Base-by-base conservation (phyloP, 2,797 vertebrate genomes). In the Galagoides demidoff region DNA sequence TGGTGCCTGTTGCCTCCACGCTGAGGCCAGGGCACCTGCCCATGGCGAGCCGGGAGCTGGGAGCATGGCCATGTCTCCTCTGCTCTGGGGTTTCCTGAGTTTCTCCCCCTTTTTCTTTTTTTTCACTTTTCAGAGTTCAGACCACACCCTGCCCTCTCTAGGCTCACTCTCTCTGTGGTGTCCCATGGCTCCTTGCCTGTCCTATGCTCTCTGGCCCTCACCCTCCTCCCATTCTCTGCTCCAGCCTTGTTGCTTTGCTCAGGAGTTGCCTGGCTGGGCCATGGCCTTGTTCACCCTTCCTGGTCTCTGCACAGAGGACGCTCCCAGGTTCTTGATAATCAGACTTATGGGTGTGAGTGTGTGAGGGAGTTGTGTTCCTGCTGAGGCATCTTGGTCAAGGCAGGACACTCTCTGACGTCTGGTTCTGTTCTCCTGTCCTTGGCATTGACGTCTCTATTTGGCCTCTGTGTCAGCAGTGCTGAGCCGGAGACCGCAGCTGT, bases 201-300 rank as follows among this genome's bases (percentile, higher is more conserved):
- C 4, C 34, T 29, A 16, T 0, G 14, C 27, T 2, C 20, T 49
- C 52, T 39, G 4, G 27, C n/a, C 5, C 1, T 5, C 23, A 23
- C 57, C 61, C 7, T n/a, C 34, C 8, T 25, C 23, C 64, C 31
- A 1, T 3, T 20, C 45, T 39, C 74, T 31, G 55, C 16, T 12
- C 8, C 11, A 5, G 52, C 6, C 1, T 76, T 10, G 17, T 19
- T 16, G 8, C 19, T 0, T 8, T 0, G 31, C 52, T 10, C 37
- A 16, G 37, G 85, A 31, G 29, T 31, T 49, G 73, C 55, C 43
- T 52, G 83, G 39, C n/a, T 12, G 2, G 55, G 29, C 14, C 1
- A 19, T 37, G 70, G 55, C 70, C 76, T 43, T 0, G 1, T 34
- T 31, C 12, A 1, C 20, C 61, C 45, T 37, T 78, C 23, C 16